Evolutionary conservation across 1,140 invertebrate genomes (phyloP).

Genomic region (Aphidius ervi): DNA sequence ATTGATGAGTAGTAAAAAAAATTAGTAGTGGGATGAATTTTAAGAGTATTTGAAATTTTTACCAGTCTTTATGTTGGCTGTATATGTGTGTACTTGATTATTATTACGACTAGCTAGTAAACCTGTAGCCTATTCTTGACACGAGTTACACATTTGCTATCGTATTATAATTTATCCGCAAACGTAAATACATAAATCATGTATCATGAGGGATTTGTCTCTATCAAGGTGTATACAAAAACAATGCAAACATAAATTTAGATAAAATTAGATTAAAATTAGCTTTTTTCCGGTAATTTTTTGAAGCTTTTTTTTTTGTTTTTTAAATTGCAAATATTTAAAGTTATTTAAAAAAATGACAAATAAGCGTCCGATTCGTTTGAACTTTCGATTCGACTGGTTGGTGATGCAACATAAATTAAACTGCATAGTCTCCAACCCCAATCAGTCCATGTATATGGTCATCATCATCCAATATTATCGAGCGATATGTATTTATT

Average conservation of each 20-base stretch:
- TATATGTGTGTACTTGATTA: constrained; percentile 4
- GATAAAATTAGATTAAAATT: no score
- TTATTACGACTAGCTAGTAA: constrained; percentile 7
- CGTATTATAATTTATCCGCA: constrained; percentile 9
- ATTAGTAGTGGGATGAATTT: not conserved
- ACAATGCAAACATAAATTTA: no score
- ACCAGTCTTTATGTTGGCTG: not conserved
- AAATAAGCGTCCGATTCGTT: constrained; percentile 25
- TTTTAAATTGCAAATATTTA: not conserved
- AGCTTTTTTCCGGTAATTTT: no score
- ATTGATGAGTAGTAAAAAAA: no score
- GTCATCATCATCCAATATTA: constrained; percentile 39
- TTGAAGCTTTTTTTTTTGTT: no score
- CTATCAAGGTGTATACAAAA: no score
- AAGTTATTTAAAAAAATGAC: constrained; percentile 7
- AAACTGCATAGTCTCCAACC: constrained; percentile 44
- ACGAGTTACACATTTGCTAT: constrained; percentile 13
- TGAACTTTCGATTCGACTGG: constrained; percentile 37
- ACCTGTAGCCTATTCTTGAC: constrained; percentile 10
- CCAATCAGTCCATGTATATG: constrained; percentile 42
- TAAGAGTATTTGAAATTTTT: not conserved
- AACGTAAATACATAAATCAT: constrained; percentile 11
- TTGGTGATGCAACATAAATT: constrained; percentile 46
- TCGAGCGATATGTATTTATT: constrained; percentile 26
- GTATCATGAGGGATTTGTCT: not conserved